A percentile compares a stretch with the other conserved stretches of the same genome.
phyloP scores from a whole-genome alignment of 2,113 vertebrate genomes.

The Caloenas nicobarica region DNA sequence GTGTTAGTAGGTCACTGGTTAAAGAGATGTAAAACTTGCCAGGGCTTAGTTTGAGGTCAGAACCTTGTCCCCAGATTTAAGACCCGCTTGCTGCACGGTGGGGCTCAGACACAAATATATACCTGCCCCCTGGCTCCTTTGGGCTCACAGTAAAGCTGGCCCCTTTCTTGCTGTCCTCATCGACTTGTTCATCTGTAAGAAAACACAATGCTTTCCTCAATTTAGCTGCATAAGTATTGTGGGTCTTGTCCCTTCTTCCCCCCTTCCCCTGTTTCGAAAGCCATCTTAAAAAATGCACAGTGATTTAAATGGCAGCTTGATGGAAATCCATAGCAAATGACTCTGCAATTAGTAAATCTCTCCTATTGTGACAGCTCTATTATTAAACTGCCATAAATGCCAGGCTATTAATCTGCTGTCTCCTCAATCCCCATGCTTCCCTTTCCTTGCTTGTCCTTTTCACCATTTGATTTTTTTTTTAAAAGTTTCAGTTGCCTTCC shows the following conservation, averaged over 20 bases:
- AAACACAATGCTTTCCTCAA: slow-evolving; percentile 21
- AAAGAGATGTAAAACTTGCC: background rate
- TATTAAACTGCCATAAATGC: slow-evolving; percentile 75
- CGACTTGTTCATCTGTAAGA: background rate
- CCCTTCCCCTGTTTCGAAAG: background rate
- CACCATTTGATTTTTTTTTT: background rate
- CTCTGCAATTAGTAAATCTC: slow-evolving; percentile 74
- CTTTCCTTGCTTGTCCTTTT: slow-evolving; percentile 31
- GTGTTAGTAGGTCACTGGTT: background rate
- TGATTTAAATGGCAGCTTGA: slow-evolving; percentile 68
- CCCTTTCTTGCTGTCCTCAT: background rate
- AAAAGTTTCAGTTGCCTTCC: slow-evolving; percentile 1
- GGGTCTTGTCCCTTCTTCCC: background rate
- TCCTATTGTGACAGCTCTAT: slow-evolving; percentile 76
- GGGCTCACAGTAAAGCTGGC: rapidly evolving
- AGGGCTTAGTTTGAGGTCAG: background rate
- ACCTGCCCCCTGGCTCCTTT: background rate
- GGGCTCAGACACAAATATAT: background rate
- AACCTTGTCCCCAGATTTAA: background rate
- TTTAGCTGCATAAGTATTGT: slow-evolving; percentile 25
- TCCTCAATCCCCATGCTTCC: slow-evolving; percentile 45
- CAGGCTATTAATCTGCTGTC: slow-evolving; percentile 70
- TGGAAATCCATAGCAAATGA: slow-evolving; percentile 69
- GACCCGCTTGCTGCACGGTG: rapidly evolving
- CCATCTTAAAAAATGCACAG: slow-evolving; percentile 30